These are phyloP conservation scores for Sula dactylatra DNA, from an alignment of 2,113 vertebrate genomes.

Conservation along the genomic window DNA sequence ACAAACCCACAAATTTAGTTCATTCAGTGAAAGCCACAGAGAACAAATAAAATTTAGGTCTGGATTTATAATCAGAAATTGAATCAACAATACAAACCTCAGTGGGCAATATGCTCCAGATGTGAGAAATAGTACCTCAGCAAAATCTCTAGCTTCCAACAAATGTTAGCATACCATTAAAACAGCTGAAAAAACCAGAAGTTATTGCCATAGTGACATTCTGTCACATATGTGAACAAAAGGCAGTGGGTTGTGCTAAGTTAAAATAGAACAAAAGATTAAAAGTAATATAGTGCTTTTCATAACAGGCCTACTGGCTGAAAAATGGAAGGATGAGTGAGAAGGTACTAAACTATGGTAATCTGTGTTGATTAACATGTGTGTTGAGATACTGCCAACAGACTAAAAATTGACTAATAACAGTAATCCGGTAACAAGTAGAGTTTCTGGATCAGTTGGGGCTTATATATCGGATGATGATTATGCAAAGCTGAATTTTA, in stretches of 20 bases:
- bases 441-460: neutral
- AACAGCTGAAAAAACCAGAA: conserved; percentile 27
- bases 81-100: conserved; percentile 8
- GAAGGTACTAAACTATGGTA: neutral
- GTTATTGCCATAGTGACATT: conserved; percentile 49
- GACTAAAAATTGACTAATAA: neutral
- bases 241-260: conserved; percentile 12
- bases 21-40: conserved; percentile 9
- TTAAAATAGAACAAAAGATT: conserved; percentile 42
- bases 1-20: conserved; percentile 41
- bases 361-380: neutral
- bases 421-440: neutral
- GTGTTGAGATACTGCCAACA: neutral
- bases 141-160: neutral
- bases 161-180: conserved; percentile 10
- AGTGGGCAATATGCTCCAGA: neutral
- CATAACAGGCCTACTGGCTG: neutral
- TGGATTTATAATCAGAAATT: conserved; percentile 32
- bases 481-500: neutral
- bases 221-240: conserved; percentile 42
- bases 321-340: neutral
- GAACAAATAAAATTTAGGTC: conserved; percentile 32
- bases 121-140: neutral
- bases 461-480: neutral
- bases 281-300: neutral